Evolutionary conservation across 2,113 vertebrate genomes (phyloP).

Genomic region (Hemicordylus capensis): DNA sequence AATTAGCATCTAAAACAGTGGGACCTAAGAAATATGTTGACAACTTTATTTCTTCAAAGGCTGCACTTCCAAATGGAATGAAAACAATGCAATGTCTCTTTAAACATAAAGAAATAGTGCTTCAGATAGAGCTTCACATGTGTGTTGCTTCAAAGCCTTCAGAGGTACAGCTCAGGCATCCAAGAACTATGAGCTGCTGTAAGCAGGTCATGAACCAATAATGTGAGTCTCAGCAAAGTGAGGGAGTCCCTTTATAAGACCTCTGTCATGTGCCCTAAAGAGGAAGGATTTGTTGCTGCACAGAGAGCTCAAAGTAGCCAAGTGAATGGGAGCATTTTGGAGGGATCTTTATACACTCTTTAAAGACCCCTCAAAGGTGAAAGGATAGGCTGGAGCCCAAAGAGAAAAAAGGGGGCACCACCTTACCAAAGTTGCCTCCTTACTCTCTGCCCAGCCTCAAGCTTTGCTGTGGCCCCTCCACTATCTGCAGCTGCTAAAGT

Average conservation of each 20-base stretch:
- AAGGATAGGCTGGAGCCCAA: not conserved
- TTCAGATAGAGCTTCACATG: not conserved
- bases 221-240: not conserved
- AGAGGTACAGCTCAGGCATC: not conserved
- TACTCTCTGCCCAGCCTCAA: no score
- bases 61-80: not conserved
- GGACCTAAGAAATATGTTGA: slow-evolving; percentile 20
- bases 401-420: not conserved
- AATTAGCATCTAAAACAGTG: slow-evolving; percentile 19
- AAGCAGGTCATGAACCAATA: no score
- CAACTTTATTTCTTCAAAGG: slow-evolving; percentile 8
- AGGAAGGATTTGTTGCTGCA: not conserved
- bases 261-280: not conserved
- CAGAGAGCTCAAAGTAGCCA: not conserved
- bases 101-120: not conserved
- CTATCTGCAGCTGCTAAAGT: not conserved
- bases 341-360: not conserved
- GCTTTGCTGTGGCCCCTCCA: not conserved
- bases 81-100: not conserved
- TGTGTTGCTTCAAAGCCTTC: not conserved
- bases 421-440: not conserved
- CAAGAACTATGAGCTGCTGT: not conserved
- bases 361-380: not conserved
- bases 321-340: not conserved
- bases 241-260: not conserved